phyloP scores from a whole-genome alignment of 2,797 vertebrate genomes.

The Eremophila alpestris region DNA sequence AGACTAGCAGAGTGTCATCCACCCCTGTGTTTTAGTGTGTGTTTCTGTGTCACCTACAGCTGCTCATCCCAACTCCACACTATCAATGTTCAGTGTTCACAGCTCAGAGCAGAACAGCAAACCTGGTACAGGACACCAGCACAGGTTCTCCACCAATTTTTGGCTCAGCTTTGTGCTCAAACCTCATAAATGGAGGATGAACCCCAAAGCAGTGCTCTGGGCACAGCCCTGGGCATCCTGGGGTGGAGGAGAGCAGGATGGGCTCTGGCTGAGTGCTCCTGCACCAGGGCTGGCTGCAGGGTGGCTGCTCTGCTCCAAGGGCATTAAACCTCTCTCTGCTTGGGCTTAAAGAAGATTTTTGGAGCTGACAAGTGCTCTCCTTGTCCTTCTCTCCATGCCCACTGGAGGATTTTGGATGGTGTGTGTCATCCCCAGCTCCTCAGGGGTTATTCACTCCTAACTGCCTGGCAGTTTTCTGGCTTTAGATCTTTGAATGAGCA shows the following conservation, averaged over 20 bases:
- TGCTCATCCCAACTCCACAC: accelerated
- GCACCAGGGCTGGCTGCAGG: not conserved
- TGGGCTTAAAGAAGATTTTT: not conserved
- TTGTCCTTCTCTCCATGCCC: not conserved
- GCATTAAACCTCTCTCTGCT: not conserved
- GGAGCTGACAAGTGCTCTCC: not conserved
- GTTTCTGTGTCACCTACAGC: not conserved
- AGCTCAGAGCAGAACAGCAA: not conserved
- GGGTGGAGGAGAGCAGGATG: not conserved
- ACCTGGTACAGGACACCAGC: accelerated
- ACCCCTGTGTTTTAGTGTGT: not conserved
- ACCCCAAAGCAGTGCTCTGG: accelerated
- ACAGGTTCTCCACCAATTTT: not conserved
- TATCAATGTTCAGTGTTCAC: accelerated
- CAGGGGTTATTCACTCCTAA: not conserved
- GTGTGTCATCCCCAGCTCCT: not conserved
- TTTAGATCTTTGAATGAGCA: not conserved
- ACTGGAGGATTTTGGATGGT: not conserved
- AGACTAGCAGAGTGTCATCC: not conserved
- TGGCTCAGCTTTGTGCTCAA: not conserved
- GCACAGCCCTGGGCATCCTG: no score
- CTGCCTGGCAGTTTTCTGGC: not conserved
- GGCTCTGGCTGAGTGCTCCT: accelerated
- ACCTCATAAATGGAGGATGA: not conserved
- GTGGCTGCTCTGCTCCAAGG: not conserved